phyloP scores from a whole-genome alignment of 2,113 vertebrate genomes.

The Vireo altiloquus region DNA sequence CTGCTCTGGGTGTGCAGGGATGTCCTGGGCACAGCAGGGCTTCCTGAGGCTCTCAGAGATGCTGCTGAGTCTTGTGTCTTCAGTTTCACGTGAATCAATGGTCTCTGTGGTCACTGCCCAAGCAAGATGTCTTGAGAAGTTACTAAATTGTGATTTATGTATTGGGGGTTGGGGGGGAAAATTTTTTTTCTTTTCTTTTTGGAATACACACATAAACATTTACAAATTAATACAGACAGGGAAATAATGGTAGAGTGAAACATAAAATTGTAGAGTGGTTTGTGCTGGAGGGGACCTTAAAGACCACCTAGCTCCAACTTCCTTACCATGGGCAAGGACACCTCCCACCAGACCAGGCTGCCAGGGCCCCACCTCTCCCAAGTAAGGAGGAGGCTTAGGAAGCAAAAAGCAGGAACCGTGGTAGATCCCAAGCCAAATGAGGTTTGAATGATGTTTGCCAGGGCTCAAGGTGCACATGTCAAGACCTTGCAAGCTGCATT shows the following conservation, averaged over 20 bases:
- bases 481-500: not conserved
- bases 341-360: not conserved
- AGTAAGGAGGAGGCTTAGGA: not conserved
- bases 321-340: not conserved
- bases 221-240: not conserved
- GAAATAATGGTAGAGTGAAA: not conserved
- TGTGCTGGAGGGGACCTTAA: not conserved
- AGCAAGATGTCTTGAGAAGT: not conserved
- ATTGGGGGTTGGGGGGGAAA: fast-evolving
- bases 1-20: not conserved
- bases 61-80: not conserved
- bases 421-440: not conserved
- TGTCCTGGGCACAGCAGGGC: not conserved
- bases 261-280: not conserved
- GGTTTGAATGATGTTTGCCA: not conserved
- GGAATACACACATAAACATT: not conserved
- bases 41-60: not conserved
- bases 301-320: not conserved
- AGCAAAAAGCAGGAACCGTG: not conserved
- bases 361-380: not conserved
- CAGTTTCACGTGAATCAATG: fast-evolving
- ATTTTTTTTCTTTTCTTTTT: not conserved
- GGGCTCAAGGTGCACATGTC: not conserved
- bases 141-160: not conserved
- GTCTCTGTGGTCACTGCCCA: not conserved